Evolutionary conservation across 2,797 vertebrate genomes (phyloP).

Genomic region (Centroberyx gerrardi): DNA sequence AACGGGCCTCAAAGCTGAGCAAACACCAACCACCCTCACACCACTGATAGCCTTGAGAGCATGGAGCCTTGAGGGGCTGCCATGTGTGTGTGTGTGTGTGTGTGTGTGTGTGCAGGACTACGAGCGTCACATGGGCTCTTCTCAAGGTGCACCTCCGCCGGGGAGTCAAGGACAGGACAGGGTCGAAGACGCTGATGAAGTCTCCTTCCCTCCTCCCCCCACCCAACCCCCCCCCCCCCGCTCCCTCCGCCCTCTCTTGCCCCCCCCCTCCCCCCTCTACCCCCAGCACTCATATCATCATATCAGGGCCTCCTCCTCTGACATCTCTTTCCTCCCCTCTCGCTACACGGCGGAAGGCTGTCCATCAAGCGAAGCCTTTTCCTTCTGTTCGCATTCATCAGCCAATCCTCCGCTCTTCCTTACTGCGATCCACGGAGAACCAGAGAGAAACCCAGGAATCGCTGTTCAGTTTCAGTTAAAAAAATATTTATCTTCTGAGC

Average conservation of each 20-base stretch:
- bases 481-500: constrained; percentile 65
- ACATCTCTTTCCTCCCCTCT: constrained; percentile 32
- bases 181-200: constrained; percentile 76
- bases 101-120: constrained; percentile 42
- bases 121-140: constrained; percentile 74
- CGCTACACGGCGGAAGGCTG: no score
- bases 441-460: constrained; percentile 31
- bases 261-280: neutral
- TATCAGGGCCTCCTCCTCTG: constrained; percentile 30
- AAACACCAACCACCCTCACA: constrained; percentile 89
- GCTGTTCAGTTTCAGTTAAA: constrained; percentile 9
- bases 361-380: no score
- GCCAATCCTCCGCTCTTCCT: no score
- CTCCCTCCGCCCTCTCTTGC: constrained; percentile 26
- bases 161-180: constrained; percentile 78
- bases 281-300: constrained; percentile 26
- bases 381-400: no score
- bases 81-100: constrained; percentile 44
- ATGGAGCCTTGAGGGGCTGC: constrained; percentile 75
- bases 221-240: constrained; percentile 19
- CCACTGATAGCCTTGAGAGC: constrained; percentile 89
- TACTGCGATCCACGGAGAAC: neutral
- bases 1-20: constrained; percentile 90
- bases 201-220: constrained; percentile 49
- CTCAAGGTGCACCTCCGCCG: constrained; percentile 76